phyloP scores from a whole-genome alignment of 2,113 vertebrate genomes.

The Psammodynastes pulverulentus region DNA sequence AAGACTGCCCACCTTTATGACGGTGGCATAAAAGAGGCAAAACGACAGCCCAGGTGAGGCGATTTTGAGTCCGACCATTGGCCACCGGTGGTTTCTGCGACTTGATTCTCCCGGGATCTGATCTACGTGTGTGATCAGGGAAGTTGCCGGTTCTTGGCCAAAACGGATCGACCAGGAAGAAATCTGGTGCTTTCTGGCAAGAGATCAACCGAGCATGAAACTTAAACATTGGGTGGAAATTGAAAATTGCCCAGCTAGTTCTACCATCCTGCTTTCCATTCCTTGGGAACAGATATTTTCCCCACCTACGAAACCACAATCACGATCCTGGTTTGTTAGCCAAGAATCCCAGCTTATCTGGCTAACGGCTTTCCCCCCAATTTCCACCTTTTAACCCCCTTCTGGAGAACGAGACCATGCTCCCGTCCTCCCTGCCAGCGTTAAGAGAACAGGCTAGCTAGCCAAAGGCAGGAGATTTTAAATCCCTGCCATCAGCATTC shows the following conservation, averaged over 20 bases:
- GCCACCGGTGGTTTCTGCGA: neutral
- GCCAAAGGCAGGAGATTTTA: neutral
- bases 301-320: neutral
- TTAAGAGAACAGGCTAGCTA: neutral
- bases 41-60: neutral
- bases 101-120: neutral
- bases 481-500: neutral
- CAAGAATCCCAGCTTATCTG: neutral
- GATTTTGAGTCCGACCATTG: neutral
- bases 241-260: neutral
- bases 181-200: neutral
- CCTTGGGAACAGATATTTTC: neutral
- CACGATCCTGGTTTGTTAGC: neutral
- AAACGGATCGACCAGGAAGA: neutral
- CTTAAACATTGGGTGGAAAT: neutral
- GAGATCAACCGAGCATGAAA: neutral
- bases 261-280: neutral
- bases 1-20: too few species aligned
- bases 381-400: neutral
- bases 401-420: neutral
- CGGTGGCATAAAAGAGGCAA: neutral
- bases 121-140: accelerated
- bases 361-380: neutral
- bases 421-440: neutral
- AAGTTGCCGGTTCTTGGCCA: neutral